Conservation (phyloP, 2,797 vertebrate genomes). For the Cichlasoma orientale region DNA sequence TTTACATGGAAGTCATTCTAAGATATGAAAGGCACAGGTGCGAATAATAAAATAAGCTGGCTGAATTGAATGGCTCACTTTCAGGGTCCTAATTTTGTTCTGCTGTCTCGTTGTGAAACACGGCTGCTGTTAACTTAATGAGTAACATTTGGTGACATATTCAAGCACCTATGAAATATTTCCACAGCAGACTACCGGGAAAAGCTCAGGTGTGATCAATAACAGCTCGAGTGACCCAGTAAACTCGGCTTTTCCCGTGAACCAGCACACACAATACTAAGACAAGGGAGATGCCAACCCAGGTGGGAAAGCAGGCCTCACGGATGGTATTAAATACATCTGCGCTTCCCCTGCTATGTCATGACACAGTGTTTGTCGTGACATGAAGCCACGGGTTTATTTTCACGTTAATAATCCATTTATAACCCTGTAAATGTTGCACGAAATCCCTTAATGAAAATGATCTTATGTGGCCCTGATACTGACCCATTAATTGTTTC, state of each 20-base stretch:
- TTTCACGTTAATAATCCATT: background rate
- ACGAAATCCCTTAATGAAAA: background rate
- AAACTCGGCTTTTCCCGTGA: background rate
- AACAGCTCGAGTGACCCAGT: background rate
- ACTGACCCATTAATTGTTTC: background rate
- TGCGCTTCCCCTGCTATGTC: background rate
- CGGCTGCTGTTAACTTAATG: no score
- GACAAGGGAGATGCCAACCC: background rate
- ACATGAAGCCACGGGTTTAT: background rate
- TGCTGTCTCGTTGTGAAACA: background rate
- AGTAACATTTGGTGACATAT: background rate
- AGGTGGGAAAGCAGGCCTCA: background rate
- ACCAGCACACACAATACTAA: background rate
- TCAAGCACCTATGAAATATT: background rate
- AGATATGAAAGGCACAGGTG: background rate
- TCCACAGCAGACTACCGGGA: background rate
- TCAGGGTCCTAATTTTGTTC: background rate
- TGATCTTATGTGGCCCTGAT: background rate
- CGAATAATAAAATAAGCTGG: background rate
- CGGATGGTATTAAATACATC: background rate
- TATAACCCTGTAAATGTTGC: background rate
- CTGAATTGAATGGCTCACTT: background rate
- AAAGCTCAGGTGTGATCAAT: background rate
- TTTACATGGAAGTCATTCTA: background rate
- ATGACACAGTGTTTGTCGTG: background rate